Conservation (phyloP, 1,140 invertebrate genomes). For the Papilio glaucus region DNA sequence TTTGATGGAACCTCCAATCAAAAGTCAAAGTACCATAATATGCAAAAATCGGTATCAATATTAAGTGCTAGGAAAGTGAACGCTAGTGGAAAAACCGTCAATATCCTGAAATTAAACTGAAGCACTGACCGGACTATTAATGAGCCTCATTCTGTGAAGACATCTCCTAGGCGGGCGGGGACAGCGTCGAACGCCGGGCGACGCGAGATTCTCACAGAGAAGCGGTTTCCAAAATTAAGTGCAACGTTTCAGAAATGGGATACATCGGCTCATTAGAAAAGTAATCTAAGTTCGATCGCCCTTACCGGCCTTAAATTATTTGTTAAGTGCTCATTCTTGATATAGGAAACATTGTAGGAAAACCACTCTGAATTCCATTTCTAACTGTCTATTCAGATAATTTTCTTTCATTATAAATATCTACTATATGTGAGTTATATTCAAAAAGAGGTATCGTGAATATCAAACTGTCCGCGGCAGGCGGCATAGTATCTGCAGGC, state of each 20-base stretch:
- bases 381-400: too few species aligned
- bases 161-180: neutral
- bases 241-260: neutral
- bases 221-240: conserved; percentile 6
- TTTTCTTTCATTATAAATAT: too few species aligned
- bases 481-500: neutral
- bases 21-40: neutral
- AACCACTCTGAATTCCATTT: too few species aligned
- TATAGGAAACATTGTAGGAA: too few species aligned
- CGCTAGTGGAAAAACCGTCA: neutral
- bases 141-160: neutral
- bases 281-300: too few species aligned
- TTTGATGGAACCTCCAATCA: neutral
- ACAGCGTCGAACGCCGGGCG: neutral
- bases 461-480: conserved; percentile 1
- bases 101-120: conserved; percentile 10
- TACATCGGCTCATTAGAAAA: too few species aligned
- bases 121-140: neutral
- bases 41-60: neutral
- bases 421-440: too few species aligned
- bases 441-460: neutral
- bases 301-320: too few species aligned
- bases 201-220: neutral
- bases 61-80: neutral
- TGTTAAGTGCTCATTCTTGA: too few species aligned